phyloP scores from a whole-genome alignment of 2,797 vertebrate species.

The Limosa lapponica region DNA sequence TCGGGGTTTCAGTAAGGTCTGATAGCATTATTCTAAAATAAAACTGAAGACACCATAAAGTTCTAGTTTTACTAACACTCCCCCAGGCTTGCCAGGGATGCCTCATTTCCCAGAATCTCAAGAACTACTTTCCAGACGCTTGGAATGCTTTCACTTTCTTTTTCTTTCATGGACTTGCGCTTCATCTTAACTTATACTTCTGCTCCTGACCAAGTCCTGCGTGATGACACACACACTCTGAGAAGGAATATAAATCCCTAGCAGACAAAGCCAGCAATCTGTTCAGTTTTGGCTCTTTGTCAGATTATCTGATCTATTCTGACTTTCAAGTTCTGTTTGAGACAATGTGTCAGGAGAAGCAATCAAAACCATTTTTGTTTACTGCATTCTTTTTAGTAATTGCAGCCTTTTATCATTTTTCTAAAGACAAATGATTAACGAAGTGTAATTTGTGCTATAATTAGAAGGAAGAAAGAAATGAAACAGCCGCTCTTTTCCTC shows the following conservation, averaged over 20 bases:
- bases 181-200: not conserved
- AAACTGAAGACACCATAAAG: slow-evolving; percentile 7
- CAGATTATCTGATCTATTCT: not conserved
- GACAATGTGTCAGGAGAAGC: not conserved
- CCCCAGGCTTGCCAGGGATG: not conserved
- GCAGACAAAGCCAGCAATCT: not conserved
- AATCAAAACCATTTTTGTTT: slow-evolving; percentile 16
- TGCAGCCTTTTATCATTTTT: slow-evolving; percentile 3
- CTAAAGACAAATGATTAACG: slow-evolving; percentile 7
- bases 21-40: not conserved
- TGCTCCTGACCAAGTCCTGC: not conserved
- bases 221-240: not conserved
- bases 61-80: not conserved
- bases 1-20: not conserved
- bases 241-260: not conserved
- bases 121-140: not conserved
- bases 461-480: slow-evolving; percentile 10
- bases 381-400: slow-evolving; percentile 4
- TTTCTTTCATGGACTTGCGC: not conserved
- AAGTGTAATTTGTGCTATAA: not conserved
- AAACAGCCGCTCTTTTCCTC: not conserved
- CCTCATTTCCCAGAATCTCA: not conserved
- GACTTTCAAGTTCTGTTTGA: slow-evolving; percentile 8
- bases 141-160: slow-evolving; percentile 1
- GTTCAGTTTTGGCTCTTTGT: not conserved